Conservation (phyloP, 1,140 invertebrate genomes). For the Heterodera schachtii region DNA sequence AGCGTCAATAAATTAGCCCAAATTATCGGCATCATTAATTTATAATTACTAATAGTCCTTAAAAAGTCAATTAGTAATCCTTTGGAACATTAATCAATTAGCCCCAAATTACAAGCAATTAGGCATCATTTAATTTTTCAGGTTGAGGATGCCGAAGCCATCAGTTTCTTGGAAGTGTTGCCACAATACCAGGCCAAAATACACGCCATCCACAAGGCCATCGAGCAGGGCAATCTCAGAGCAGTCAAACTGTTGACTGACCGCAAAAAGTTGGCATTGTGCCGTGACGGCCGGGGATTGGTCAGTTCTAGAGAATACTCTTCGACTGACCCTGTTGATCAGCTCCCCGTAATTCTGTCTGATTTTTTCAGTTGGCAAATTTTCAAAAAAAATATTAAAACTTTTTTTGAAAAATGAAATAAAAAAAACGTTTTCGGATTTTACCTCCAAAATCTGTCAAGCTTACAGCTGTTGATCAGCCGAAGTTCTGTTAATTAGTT, state of each 20-base stretch:
- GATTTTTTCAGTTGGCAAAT: no score
- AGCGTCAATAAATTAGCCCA: no score
- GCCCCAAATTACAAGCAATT: constrained; percentile 66
- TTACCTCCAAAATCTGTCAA: no score
- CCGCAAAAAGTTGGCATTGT: constrained; percentile 84
- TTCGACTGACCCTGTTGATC: no score
- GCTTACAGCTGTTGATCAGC: no score
- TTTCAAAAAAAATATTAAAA: neutral
- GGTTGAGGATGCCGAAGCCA: constrained; percentile 73
- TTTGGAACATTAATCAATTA: no score
- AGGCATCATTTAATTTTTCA: constrained; percentile 28
- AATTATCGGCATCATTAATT: no score
- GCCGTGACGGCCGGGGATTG: constrained; percentile 72
- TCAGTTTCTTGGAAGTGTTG: constrained; percentile 85
- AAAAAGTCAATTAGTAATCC: no score
- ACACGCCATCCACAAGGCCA: constrained; percentile 80
- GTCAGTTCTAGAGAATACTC: neutral
- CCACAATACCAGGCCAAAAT: constrained; percentile 89
- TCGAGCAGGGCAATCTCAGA: constrained; percentile 80
- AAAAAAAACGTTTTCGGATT: no score
- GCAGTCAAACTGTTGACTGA: constrained; percentile 83
- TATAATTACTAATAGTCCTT: no score
- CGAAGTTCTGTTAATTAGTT: no score
- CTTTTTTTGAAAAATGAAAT: neutral
- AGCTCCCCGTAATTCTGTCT: no score